Conservation (phyloP, 2,888 invertebrate genomes). For the Gordius sp. region DNA sequence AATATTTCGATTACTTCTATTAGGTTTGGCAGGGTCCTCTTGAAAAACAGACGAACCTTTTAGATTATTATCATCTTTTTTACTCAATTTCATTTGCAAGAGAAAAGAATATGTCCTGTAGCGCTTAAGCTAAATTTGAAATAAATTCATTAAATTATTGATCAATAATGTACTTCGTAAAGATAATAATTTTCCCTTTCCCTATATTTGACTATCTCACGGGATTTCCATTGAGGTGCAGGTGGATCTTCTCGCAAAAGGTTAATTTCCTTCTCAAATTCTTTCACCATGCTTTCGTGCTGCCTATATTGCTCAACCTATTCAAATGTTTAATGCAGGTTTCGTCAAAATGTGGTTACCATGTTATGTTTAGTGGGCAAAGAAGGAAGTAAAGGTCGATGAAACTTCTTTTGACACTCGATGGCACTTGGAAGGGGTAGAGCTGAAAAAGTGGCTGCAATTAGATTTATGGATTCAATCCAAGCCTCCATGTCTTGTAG, state of each 20-base stretch:
- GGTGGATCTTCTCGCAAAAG: not conserved
- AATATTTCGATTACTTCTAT: too few species aligned
- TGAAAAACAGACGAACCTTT: too few species aligned
- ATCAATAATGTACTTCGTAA: too few species aligned
- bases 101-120: not conserved
- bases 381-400: not conserved
- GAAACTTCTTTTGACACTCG: conserved; percentile 33
- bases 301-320: not conserved
- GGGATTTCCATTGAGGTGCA: conserved; percentile 2
- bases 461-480: conserved; percentile 91
- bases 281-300: not conserved
- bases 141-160: too few species aligned
- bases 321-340: too few species aligned
- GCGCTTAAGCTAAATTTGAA: conserved; percentile 2
- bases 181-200: conserved; percentile 10
- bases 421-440: conserved; percentile 75
- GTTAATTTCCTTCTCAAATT: not conserved
- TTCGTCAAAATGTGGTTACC: not conserved
- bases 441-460: conserved; percentile 79
- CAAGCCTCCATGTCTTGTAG: conserved; percentile 79
- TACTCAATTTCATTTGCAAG: not conserved
- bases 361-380: conserved; percentile 6
- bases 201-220: not conserved
- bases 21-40: too few species aligned
- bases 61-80: too few species aligned